Evolutionary conservation across 2,797 vertebrate species (phyloP), one percentile per base, ranked within the genome.

Genomic region (Fistularia tabacaria): DNA sequence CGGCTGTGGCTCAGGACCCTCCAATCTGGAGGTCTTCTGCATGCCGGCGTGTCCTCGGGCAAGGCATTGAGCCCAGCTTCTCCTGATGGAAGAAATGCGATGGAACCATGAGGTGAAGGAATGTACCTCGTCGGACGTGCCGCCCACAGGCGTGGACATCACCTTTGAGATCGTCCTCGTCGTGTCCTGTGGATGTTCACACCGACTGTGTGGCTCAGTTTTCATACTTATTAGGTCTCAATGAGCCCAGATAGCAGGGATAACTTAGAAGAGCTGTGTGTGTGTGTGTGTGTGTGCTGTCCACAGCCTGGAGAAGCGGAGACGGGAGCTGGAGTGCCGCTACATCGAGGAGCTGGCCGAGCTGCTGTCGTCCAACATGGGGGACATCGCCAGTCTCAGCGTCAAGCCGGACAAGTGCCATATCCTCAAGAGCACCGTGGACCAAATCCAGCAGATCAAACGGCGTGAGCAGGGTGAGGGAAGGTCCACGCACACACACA

Each of bases 401-500:
- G 90, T 93, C 79, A 97, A 97, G 73, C 95, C 95, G 0, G 96
- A 98, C 89, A 96, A 96, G 91, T 95, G 94, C 90, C 94, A 94
- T 87, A 94, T 97, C 80, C 91, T 98, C 36, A 94, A 92, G 71
- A 95, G 92, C 82, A 96, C 94, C 0, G 93, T 98, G 64, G 93
- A 95, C 82, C 95, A 97, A 90, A 96, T 98, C 89, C 96, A 97
- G 90, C 91, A 94, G 85, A 94, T 97, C 89, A 96, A 94, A 78
- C 92, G 93, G 70, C 89, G 93, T 38, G 94, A 97, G 74, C 94
- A 93, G 89, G 95, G 96, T 98, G 85, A 90, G 77, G 11, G 3
- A 4, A 14, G 9, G 6, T 46, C 25, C 10, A 12, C 47, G 40
- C 36, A 41, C 39, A 46, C 38, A 54, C 38, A 49, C 43, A 46